phyloP scores from a whole-genome alignment of 2,888 invertebrate genomes.

The Lissocephala sabroskyi region DNA sequence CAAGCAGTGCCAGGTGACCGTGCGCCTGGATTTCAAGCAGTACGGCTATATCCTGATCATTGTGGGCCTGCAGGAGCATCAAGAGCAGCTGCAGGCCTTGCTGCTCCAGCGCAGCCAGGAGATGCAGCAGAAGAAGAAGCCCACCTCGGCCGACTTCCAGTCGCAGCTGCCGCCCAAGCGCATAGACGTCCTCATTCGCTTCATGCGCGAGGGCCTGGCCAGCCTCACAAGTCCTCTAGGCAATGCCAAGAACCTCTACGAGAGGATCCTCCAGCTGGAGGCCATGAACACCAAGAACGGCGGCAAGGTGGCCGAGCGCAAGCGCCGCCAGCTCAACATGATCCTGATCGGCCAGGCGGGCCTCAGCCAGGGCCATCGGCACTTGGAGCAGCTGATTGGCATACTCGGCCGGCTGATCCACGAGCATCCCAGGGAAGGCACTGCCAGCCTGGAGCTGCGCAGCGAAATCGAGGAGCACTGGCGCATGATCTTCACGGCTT shows the following conservation, averaged over 20 bases:
- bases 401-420: conserved; percentile 56
- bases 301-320: conserved; percentile 72
- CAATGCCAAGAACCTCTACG: conserved; percentile 73
- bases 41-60: conserved; percentile 73
- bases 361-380: conserved; percentile 73
- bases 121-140: conserved; percentile 50
- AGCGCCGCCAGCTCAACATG: conserved; percentile 75
- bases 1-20: conserved; percentile 66
- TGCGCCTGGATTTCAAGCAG: conserved; percentile 69
- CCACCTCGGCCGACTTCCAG: conserved; percentile 45
- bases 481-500: conserved; percentile 74
- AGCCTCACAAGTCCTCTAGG: conserved; percentile 72
- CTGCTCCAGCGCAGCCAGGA: conserved; percentile 71
- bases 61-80: conserved; percentile 73
- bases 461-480: conserved; percentile 74
- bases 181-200: conserved; percentile 63
- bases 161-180: conserved; percentile 64
- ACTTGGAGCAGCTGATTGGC: conserved; percentile 72
- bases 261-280: conserved; percentile 73
- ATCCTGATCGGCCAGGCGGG: conserved; percentile 77
- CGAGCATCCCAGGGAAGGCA: conserved; percentile 50
- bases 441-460: conserved; percentile 72
- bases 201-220: conserved; percentile 62
- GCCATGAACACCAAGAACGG: conserved; percentile 72
- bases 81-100: conserved; percentile 74